Percentiles rank a stretch among this genome's conserved stretches.
These are phyloP conservation scores for Dendrocopos noguchii DNA, from an alignment of 2,113 vertebrate species.

Conservation along the genomic window DNA sequence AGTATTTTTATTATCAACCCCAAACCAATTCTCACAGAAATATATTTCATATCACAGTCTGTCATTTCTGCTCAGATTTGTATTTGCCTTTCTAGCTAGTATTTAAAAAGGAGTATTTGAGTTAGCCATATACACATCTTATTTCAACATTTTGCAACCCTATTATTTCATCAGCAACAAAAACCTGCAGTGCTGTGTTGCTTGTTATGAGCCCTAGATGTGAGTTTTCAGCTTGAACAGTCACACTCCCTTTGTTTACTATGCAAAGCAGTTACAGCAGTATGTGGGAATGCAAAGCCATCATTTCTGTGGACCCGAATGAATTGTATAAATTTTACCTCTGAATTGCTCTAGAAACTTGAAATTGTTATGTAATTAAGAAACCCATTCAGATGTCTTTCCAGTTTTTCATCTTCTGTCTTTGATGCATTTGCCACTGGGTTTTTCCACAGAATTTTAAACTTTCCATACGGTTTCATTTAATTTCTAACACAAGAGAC, in stretches of 20 bases:
- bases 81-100: background rate
- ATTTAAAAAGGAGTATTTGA: background rate
- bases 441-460: conserved; percentile 44
- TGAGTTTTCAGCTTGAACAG: background rate
- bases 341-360: conserved; percentile 44
- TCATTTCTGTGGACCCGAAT: background rate
- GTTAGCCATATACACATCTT: background rate
- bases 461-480: conserved; percentile 39
- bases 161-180: background rate
- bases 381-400: conserved; percentile 34
- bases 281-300: background rate
- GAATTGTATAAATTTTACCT: background rate
- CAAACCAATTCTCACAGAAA: background rate
- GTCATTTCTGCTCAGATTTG: background rate
- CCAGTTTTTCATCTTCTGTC: conserved; percentile 21
- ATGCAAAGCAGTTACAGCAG: background rate
- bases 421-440: conserved; percentile 38
- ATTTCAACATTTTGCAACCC: background rate
- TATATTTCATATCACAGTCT: background rate
- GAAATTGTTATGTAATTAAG: conserved; percentile 26
- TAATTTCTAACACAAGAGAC: background rate
- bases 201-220: background rate
- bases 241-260: background rate
- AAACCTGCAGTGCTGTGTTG: background rate
- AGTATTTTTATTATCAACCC: background rate